A percentile compares a stretch with the other conserved stretches of the same genome.
These are phyloP conservation scores for Paracentrotus lividus DNA, from an alignment of 53 echinoderm and acorn worm genomes.

Conservation along the genomic window DNA sequence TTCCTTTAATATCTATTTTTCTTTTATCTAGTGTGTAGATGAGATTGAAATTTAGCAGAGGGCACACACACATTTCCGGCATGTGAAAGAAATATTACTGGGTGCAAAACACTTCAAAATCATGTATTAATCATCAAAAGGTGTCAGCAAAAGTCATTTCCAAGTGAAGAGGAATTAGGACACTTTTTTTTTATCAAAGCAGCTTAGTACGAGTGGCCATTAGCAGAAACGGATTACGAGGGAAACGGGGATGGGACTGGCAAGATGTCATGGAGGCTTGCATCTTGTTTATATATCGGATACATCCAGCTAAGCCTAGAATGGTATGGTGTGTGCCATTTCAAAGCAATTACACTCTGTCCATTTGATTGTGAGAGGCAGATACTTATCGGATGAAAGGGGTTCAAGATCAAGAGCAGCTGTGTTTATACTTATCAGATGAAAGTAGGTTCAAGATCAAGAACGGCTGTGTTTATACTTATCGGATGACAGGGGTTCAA, in stretches of 20 bases:
- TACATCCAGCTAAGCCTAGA: neutral
- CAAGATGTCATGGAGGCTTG: constrained; percentile 22
- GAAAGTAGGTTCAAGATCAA: neutral
- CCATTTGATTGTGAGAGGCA: neutral
- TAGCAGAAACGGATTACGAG: neutral
- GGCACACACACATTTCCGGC: neutral
- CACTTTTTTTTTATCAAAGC: neutral
- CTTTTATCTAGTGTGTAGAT: too few species aligned
- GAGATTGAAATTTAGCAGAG: too few species aligned
- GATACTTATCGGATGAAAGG: too few species aligned
- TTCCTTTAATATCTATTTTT: too few species aligned
- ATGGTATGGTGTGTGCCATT: neutral
- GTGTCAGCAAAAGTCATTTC: neutral
- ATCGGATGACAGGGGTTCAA: too few species aligned
- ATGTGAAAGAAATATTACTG: neutral
- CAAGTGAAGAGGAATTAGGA: neutral
- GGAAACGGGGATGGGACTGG: neutral
- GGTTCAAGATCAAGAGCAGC: neutral
- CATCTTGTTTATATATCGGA: constrained; percentile 26
- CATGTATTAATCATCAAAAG: too few species aligned
- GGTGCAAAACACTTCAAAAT: neutral
- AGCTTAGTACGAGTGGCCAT: constrained; percentile 34
- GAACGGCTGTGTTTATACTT: too few species aligned
- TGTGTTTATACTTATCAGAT: neutral
- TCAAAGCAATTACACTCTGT: neutral